These are phyloP conservation scores for Elaeidobius kamerunicus DNA, from an alignment of 2,888 invertebrate genomes.

Conservation along the genomic window DNA sequence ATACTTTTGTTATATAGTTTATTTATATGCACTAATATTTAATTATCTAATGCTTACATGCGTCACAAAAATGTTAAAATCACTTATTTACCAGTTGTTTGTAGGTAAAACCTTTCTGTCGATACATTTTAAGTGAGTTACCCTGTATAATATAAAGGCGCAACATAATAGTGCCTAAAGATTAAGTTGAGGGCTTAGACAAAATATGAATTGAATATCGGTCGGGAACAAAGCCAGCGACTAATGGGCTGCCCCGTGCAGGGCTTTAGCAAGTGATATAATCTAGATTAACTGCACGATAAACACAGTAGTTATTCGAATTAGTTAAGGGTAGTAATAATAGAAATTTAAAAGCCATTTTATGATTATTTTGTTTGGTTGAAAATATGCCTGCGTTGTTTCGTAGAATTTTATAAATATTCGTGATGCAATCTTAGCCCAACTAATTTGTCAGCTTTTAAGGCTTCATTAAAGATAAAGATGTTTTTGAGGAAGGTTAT, in stretches of 20 bases:
- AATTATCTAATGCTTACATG: too few species aligned
- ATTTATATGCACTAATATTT: too few species aligned
- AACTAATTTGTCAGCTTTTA: background rate
- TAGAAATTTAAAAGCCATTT: conserved; percentile 23
- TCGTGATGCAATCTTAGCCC: conserved; percentile 5
- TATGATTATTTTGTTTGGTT: conserved; percentile 4
- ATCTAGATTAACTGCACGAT: conserved; percentile 24
- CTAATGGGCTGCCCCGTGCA: conserved; percentile 21
- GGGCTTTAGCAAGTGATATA: conserved; percentile 23
- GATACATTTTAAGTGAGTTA: too few species aligned
- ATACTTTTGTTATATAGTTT: too few species aligned
- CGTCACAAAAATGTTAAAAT: too few species aligned
- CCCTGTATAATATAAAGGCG: background rate
- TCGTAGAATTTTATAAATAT: background rate
- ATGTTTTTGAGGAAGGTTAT: background rate
- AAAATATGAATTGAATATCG: conserved; percentile 19
- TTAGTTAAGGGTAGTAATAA: conserved; percentile 24
- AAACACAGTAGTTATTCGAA: conserved; percentile 23
- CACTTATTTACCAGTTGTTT: too few species aligned
- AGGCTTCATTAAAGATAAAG: background rate
- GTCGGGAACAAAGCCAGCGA: conserved; percentile 11
- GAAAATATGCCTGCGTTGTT: conserved; percentile 1
- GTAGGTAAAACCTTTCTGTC: too few species aligned
- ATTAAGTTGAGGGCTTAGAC: conserved; percentile 19
- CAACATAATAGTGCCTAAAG: conserved; percentile 1